Conservation (phyloP, 1,140 invertebrate genomes). For the Dendroctonus ponderosae region DNA sequence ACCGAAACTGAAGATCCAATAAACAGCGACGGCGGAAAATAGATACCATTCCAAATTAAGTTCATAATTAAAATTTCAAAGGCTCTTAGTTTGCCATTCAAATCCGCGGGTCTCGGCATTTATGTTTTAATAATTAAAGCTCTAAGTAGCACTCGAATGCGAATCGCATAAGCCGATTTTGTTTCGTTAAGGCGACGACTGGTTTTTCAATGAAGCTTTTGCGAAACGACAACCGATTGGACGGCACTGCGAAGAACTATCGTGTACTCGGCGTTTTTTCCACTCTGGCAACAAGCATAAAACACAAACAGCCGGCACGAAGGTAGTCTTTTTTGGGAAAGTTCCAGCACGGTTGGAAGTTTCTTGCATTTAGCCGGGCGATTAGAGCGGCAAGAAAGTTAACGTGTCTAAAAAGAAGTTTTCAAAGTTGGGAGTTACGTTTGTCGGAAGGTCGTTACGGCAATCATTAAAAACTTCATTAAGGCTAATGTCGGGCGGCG, state of each 20-base stretch:
- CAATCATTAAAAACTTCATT: constrained; percentile 30
- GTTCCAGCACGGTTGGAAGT: constrained; percentile 10
- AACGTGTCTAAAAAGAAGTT: constrained; percentile 28
- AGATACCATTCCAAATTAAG: constrained; percentile 11
- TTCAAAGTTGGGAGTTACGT: constrained; percentile 16
- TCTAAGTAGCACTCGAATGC: constrained; percentile 4
- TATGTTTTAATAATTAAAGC: constrained; percentile 17
- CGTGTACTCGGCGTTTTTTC: constrained; percentile 5
- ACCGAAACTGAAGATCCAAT: background rate
- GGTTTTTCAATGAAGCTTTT: background rate
- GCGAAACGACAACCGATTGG: too few species aligned
- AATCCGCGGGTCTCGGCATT: constrained; percentile 10
- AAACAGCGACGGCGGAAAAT: background rate
- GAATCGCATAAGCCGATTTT: constrained; percentile 14
- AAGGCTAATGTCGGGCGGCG: constrained; percentile 12
- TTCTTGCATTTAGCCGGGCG: constrained; percentile 27
- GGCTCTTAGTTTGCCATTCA: constrained; percentile 10
- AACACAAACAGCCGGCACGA: constrained; percentile 27
- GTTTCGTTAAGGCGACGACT: background rate
- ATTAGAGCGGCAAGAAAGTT: constrained; percentile 24
- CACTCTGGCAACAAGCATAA: constrained; percentile 23
- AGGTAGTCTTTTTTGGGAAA: constrained; percentile 19
- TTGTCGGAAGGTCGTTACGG: constrained; percentile 16
- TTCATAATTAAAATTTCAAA: constrained; percentile 15
- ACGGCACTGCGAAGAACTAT: too few species aligned